Percentiles rank a stretch among this genome's conserved stretches.
Evolutionary conservation across 2,888 invertebrate genomes (phyloP).

Genomic region (Lycaena phlaeas): DNA sequence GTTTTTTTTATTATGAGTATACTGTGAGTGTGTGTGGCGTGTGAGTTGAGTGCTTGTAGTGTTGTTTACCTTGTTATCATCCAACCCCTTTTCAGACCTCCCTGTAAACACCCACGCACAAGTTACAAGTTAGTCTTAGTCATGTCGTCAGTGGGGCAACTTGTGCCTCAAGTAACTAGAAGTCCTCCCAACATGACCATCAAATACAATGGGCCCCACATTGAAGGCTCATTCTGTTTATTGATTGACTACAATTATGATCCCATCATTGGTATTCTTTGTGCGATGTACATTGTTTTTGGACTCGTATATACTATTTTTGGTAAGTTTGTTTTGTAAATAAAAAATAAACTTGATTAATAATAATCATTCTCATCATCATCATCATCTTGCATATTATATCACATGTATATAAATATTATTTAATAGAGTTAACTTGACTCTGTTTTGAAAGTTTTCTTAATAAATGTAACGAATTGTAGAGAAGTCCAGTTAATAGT

Average conservation of each 20-base stretch:
- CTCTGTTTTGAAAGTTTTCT: too few species aligned
- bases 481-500: too few species aligned
- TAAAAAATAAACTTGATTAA: too few species aligned
- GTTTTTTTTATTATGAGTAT: too few species aligned
- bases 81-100: constrained; percentile 9
- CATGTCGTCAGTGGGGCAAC: constrained; percentile 68
- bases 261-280: constrained; percentile 76
- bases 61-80: background rate
- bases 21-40: too few species aligned
- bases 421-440: too few species aligned
- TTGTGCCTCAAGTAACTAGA: constrained; percentile 69
- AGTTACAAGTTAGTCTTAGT: background rate
- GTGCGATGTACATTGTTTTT: constrained; percentile 82
- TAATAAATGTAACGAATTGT: too few species aligned
- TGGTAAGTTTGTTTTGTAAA: constrained; percentile 78
- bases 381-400: too few species aligned
- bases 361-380: too few species aligned
- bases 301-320: constrained; percentile 88
- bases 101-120: background rate
- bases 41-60: too few species aligned
- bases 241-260: constrained; percentile 77
- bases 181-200: constrained; percentile 56
- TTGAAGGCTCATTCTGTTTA: constrained; percentile 66
- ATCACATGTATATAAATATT: too few species aligned
- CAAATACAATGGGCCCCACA: constrained; percentile 47